These are phyloP conservation scores for Vesta saturnalis DNA, from an alignment of 2,888 invertebrate genomes.

Conservation along the genomic window DNA sequence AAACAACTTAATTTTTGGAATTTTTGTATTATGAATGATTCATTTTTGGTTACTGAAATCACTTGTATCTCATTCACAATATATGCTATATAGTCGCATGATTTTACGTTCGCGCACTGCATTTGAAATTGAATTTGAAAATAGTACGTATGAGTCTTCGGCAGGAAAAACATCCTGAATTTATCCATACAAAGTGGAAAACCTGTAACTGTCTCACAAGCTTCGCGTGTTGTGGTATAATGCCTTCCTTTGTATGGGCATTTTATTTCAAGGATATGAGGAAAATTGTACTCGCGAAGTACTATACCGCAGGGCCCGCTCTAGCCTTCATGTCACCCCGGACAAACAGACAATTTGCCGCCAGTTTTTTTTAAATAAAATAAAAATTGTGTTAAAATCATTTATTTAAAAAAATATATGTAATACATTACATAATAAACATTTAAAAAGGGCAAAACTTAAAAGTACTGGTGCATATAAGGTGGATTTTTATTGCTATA, in stretches of 20 bases:
- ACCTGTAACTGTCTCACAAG: slow-evolving; percentile 1
- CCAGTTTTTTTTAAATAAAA: too few species aligned
- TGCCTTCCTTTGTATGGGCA: slow-evolving; percentile 11
- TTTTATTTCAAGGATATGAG: slow-evolving; percentile 4
- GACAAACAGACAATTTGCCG: too few species aligned
- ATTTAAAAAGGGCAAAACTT: too few species aligned
- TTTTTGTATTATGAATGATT: slow-evolving; percentile 4
- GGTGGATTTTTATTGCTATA: too few species aligned
- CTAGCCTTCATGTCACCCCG: too few species aligned
- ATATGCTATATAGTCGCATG: background rate
- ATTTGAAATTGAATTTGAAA: slow-evolving; percentile 2
- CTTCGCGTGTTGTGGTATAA: slow-evolving; percentile 2
- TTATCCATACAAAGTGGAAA: slow-evolving; percentile 9
- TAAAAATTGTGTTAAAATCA: too few species aligned
- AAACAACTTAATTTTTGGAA: background rate
- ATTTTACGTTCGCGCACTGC: slow-evolving; percentile 1
- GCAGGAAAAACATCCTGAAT: background rate
- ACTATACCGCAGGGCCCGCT: too few species aligned
- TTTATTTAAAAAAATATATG: too few species aligned
- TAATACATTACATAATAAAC: too few species aligned
- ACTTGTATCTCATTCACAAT: slow-evolving; percentile 1
- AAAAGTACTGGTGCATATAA: too few species aligned
- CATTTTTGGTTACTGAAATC: slow-evolving; percentile 1
- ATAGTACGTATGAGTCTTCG: background rate
- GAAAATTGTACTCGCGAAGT: background rate